Evolutionary conservation across 2,113 vertebrate genomes (phyloP).

Genomic region (Plecturocebus donacophilus): DNA sequence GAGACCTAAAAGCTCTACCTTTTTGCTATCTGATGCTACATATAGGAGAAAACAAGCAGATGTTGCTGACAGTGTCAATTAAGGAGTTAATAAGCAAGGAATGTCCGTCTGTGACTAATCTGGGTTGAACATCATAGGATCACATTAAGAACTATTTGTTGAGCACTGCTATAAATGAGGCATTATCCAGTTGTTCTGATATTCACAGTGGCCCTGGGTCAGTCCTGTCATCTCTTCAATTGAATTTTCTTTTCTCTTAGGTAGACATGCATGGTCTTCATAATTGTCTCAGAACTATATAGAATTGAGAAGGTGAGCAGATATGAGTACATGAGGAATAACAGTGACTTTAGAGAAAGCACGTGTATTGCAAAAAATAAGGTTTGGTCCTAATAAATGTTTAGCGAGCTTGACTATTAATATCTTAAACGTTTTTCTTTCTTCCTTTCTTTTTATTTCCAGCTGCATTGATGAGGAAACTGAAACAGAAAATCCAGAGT

Average conservation of each 20-base stretch:
- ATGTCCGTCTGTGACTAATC: not conserved
- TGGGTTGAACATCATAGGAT: not conserved
- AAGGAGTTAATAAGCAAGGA: constrained; percentile 20
- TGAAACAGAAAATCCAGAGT: constrained; percentile 51
- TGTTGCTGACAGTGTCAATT: not conserved
- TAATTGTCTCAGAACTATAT: not conserved
- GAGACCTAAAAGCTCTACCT: not conserved
- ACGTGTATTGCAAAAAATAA: constrained; percentile 22
- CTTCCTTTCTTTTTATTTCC: constrained; percentile 21
- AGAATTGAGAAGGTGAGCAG: not conserved
- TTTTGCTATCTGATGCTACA: not conserved
- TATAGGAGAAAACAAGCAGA: not conserved
- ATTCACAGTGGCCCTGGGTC: not conserved
- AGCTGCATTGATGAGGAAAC: constrained; percentile 60
- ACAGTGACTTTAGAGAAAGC: constrained; percentile 18
- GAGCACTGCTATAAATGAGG: not conserved
- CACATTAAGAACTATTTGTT: constrained; percentile 13
- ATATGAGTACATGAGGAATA: not conserved
- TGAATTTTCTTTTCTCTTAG: not conserved
- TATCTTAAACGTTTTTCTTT: not conserved
- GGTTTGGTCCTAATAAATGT: not conserved
- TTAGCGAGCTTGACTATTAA: not conserved
- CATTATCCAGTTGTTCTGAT: not conserved
- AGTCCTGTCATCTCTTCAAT: not conserved
- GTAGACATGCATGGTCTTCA: not conserved